Evolutionary conservation across 2,113 vertebrate genomes (phyloP).

Genomic region (Coregonus clupeaformis): DNA sequence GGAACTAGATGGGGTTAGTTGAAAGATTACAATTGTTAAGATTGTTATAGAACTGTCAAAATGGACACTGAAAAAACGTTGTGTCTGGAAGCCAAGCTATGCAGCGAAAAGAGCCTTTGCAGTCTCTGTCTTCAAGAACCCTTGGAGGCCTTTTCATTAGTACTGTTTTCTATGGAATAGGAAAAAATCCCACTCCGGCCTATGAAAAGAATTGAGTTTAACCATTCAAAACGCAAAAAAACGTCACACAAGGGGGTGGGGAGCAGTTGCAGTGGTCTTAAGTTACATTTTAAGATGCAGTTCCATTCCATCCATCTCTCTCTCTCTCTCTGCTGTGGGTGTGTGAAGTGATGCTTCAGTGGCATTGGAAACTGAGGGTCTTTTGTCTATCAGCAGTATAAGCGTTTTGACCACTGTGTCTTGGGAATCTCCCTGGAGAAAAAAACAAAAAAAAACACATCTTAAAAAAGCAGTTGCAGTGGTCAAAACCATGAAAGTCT

Average conservation of each 20-base stretch:
- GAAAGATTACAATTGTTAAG: constrained; percentile 6
- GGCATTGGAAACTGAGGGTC: constrained; percentile 35
- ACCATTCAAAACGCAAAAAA: constrained; percentile 17
- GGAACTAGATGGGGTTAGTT: neutral
- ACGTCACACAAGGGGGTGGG: constrained; percentile 14
- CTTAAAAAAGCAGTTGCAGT: neutral
- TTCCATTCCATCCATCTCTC: neutral
- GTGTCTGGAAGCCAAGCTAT: neutral
- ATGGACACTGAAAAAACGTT: constrained; percentile 12
- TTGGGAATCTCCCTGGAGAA: constrained; percentile 59
- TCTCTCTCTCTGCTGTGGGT: neutral
- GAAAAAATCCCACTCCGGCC: constrained; percentile 12
- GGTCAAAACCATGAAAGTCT: constrained; percentile 16
- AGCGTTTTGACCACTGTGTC: constrained; percentile 49
- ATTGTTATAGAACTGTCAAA: constrained; percentile 12
- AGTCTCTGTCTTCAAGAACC: constrained; percentile 29
- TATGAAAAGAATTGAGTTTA: constrained; percentile 17
- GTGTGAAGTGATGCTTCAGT: constrained; percentile 13
- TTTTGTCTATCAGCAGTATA: constrained; percentile 46
- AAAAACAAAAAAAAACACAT: constrained; percentile 14
- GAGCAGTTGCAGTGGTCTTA: neutral
- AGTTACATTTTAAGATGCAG: neutral
- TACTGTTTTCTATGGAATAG: constrained; percentile 23
- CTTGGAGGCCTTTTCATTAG: constrained; percentile 28
- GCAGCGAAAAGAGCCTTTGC: constrained; percentile 14